Conservation (phyloP, 2,113 vertebrate genomes). For the Bombycilla garrulus region DNA sequence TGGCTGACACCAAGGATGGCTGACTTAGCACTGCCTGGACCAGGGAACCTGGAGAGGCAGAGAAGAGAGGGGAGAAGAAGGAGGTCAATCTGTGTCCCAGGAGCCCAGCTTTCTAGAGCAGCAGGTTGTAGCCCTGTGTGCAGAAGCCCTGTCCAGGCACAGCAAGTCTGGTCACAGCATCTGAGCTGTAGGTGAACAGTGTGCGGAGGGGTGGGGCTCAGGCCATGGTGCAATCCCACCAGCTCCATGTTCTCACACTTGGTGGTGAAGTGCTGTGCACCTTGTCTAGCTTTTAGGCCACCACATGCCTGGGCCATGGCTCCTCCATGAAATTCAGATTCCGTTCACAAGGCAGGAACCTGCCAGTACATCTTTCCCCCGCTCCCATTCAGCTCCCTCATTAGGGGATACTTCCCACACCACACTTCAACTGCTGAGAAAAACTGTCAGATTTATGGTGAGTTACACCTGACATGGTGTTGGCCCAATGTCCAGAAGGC, state of each 20-base stretch:
- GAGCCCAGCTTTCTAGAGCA: background rate
- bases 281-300: background rate
- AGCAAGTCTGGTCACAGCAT: background rate
- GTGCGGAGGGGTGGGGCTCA: background rate
- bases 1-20: fast-evolving
- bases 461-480: background rate
- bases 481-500: background rate
- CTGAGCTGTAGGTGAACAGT: background rate
- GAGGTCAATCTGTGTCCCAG: background rate
- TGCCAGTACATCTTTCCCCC: background rate
- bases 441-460: background rate
- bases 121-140: background rate
- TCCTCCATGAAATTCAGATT: background rate
- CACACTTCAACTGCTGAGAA: background rate
- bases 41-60: background rate
- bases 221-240: no score
- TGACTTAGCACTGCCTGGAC: background rate
- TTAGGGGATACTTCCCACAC: background rate
- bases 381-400: background rate
- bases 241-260: background rate
- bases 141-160: background rate
- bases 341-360: background rate
- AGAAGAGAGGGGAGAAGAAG: no score
- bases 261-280: background rate
- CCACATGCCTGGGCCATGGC: background rate